Conservation (phyloP, 2,113 vertebrate species). For the Struthio camelus region DNA sequence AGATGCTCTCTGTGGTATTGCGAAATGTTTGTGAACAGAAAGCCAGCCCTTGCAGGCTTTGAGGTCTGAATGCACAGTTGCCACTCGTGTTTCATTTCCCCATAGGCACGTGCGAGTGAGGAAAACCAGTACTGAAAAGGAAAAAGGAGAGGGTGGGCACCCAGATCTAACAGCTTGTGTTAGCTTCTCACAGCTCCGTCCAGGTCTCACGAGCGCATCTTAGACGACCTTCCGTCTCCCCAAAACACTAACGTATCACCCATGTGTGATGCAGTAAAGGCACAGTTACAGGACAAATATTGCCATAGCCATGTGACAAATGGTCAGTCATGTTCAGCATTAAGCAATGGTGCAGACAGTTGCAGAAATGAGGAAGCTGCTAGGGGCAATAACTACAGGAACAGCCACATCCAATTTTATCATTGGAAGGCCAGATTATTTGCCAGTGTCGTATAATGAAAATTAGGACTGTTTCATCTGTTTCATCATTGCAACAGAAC, state of each 20-base stretch:
- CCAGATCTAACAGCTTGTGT: not conserved
- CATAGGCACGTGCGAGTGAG: not conserved
- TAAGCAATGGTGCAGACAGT: not conserved
- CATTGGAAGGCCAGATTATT: not conserved
- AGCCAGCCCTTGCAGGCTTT: not conserved
- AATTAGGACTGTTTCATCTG: not conserved
- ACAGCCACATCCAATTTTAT: not conserved
- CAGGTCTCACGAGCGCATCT: not conserved
- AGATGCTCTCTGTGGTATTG: fast-evolving
- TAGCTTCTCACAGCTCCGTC: not conserved
- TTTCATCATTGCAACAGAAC: not conserved
- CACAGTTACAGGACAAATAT: not conserved
- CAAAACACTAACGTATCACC: not conserved
- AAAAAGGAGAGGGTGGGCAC: not conserved
- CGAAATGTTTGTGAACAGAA: not conserved
- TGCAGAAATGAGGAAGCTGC: not conserved
- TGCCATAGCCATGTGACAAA: not conserved
- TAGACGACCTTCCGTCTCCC: not conserved
- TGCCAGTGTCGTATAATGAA: not conserved
- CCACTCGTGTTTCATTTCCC: not conserved
- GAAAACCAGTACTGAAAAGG: not conserved
- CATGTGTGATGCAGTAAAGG: not conserved
- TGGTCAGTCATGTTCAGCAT: not conserved
- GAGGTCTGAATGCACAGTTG: not conserved
- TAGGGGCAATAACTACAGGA: not conserved